phyloP scores from a whole-genome alignment of 2,888 invertebrate species.

The Polyommatus iphigenia region DNA sequence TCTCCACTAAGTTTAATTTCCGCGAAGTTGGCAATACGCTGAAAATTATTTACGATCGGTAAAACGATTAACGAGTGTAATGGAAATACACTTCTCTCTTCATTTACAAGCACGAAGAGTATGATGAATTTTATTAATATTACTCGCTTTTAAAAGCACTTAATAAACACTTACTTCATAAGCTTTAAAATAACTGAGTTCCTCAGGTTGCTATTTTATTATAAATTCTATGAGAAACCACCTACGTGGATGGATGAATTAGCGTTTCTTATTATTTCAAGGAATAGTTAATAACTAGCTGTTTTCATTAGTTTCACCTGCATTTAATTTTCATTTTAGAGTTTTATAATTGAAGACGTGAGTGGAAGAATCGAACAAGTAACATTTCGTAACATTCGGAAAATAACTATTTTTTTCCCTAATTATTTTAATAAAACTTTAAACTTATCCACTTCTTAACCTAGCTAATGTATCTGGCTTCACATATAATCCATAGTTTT shows the following conservation, averaged over 20 bases:
- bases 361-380: too few species aligned
- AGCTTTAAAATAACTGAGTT: neutral
- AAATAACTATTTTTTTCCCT: too few species aligned
- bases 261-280: neutral
- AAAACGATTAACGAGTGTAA: neutral
- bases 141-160: neutral
- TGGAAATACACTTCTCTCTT: neutral
- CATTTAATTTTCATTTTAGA: neutral
- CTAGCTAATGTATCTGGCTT: too few species aligned
- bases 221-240: neutral
- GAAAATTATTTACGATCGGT: neutral
- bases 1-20: neutral
- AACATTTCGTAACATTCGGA: too few species aligned
- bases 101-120: neutral
- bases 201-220: neutral
- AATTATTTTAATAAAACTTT: too few species aligned
- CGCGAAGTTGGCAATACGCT: neutral
- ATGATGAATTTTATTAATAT: neutral
- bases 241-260: slow-evolving; percentile 5
- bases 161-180: neutral
- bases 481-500: too few species aligned
- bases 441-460: too few species aligned
- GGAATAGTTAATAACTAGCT: neutral
- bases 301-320: neutral
- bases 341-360: too few species aligned